Conservation (phyloP, 2,113 vertebrate species). For the Gallinago paraguaiae region DNA sequence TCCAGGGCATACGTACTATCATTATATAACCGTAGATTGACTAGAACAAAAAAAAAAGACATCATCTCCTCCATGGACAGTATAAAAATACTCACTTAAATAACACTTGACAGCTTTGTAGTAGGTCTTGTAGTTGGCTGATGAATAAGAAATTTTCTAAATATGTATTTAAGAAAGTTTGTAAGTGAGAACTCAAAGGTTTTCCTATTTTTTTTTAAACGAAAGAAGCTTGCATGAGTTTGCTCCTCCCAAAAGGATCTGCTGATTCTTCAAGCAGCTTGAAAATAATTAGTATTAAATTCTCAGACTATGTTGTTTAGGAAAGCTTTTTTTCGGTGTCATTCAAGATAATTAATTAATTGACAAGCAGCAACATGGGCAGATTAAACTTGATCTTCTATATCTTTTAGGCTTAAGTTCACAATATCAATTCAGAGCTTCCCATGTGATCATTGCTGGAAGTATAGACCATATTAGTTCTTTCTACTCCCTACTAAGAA, state of each 20-base stretch:
- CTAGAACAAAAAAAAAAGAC: neutral
- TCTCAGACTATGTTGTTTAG: neutral
- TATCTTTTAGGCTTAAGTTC: neutral
- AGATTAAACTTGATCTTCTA: neutral
- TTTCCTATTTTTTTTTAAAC: neutral
- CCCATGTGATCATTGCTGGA: neutral
- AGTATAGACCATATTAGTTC: neutral
- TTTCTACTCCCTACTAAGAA: neutral
- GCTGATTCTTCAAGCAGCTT: neutral
- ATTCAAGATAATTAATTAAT: neutral
- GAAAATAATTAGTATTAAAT: neutral
- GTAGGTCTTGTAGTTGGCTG: neutral
- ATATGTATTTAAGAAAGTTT: neutral
- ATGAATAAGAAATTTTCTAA: neutral
- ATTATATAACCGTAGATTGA: constrained; percentile 16
- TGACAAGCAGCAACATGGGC: neutral
- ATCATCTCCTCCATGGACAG: neutral
- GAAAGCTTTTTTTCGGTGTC: neutral
- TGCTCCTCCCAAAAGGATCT: neutral
- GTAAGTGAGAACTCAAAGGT: neutral
- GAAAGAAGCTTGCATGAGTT: neutral
- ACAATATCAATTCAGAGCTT: neutral
- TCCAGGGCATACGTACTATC: neutral
- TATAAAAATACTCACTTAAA: neutral
- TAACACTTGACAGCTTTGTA: neutral